Evolutionary conservation across 2,113 vertebrate genomes (phyloP), one percentile per base, ranked within the genome.

Genomic region (Heterocephalus glaber): DNA sequence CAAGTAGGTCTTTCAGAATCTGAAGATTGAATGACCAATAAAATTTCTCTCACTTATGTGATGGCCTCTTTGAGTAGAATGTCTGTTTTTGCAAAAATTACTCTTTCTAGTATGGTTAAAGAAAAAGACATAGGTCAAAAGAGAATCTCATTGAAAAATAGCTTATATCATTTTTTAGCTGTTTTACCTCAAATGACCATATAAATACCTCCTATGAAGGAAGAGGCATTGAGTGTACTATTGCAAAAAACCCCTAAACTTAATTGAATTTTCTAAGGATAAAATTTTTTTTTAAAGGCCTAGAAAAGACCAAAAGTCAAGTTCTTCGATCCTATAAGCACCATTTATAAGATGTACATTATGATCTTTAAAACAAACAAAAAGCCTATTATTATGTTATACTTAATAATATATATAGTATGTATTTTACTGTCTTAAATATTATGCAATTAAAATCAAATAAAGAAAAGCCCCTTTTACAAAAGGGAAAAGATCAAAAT

Each of bases 371-470:
- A 91, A 90, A 70, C 26, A 81, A 81, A 66, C n/a, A 47, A 38
- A 82, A 86, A 49, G 16, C 26, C 2, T 2, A 33, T 79, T 63
- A n/a, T 76, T 89, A 68, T 77, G 47, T 66, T 82, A 24, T 86
- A 19, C 54, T 87, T 61, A 3, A 47, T 63, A 86, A 56, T 49
- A 38, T 82, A 63, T 1, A 60, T 19, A 47, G 28, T 38, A 19
- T 56, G 38, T 44, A 84, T 92, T 85, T 84, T 14, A 70, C 82
- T 22, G 7, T 47, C 7, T 81, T 97, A 87, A 92, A 47, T 95
- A 54, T 92, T 86, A 81, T 20, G 47, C 33, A 44, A 58, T 28
- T 26, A 17, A 86, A 68, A 63, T 60, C 44, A 76, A 86, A 81
- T 77, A 28, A 84, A 66, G 38, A 76, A 96, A 82, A 76, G 20